Conservation (phyloP, 1,140 invertebrate genomes). For the Venustaconcha ellipsiformis region DNA sequence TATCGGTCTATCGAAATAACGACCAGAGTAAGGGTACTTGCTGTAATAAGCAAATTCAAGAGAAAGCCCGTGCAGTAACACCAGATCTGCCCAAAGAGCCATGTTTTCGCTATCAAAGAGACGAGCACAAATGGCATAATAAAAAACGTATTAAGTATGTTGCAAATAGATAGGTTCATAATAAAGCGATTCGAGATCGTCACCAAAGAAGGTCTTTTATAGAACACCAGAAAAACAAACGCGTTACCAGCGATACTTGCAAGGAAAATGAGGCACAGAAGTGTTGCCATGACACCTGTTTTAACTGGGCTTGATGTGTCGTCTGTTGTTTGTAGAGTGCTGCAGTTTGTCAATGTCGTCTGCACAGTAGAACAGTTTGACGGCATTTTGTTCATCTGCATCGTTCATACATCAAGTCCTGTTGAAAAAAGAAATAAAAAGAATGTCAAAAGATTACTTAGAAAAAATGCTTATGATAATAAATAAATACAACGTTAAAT, state of each 20-base stretch:
- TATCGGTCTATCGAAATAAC: conserved; percentile 88
- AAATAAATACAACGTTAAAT: no score
- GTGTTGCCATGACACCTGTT: conserved; percentile 19
- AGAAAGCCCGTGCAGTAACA: conserved; percentile 72
- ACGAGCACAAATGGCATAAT: conserved; percentile 74
- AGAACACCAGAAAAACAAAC: conserved; percentile 74
- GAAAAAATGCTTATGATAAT: no score
- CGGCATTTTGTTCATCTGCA: no score
- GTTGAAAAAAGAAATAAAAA: no score
- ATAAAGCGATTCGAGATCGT: conserved; percentile 80
- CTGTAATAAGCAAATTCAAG: conserved; percentile 72
- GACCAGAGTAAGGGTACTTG: conserved; percentile 79
- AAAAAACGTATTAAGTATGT: conserved; percentile 75
- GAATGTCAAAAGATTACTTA: no score
- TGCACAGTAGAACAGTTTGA: no score
- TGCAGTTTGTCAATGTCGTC: no score
- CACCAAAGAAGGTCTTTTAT: conserved; percentile 72
- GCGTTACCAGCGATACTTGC: conserved; percentile 71
- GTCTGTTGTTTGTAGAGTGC: neutral
- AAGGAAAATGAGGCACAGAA: conserved; percentile 52
- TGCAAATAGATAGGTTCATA: conserved; percentile 77
- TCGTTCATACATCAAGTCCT: no score
- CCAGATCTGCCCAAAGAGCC: conserved; percentile 64
- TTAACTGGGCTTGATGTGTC: conserved; percentile 4
- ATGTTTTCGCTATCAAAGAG: conserved; percentile 59